Percentiles rank a stretch among this genome's conserved stretches.
These are phyloP conservation scores for Geotrypetes seraphini DNA, from an alignment of 2,797 vertebrate genomes.

Conservation along the genomic window DNA sequence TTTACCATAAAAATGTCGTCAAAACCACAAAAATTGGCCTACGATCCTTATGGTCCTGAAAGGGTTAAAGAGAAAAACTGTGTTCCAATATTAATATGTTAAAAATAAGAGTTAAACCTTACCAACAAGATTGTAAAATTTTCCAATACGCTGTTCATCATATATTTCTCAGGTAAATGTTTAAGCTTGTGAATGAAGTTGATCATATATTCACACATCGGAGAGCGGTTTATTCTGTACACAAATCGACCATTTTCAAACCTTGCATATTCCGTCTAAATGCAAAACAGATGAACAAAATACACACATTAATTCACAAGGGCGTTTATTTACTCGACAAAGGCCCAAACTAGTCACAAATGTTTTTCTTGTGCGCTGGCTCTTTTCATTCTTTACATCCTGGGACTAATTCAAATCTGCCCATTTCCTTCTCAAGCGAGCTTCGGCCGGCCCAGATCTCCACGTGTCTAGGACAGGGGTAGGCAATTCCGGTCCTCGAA, in stretches of 20 bases:
- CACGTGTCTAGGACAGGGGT: no score
- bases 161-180: slow-evolving; percentile 97
- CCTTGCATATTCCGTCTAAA: slow-evolving; percentile 90
- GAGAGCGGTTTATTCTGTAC: slow-evolving; percentile 94
- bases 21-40: no score
- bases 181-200: slow-evolving; percentile 99
- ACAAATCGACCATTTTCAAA: slow-evolving; percentile 96
- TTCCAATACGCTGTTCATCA: slow-evolving; percentile 99
- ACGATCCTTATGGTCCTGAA: no score
- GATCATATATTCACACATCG: slow-evolving; percentile 99
- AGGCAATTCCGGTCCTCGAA: no score
- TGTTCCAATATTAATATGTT: neutral
- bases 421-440: no score
- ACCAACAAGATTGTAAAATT: slow-evolving; percentile 99
- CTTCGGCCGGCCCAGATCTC: no score
- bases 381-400: no score
- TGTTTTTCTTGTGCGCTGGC: neutral
- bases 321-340: neutral
- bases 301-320: neutral
- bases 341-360: neutral
- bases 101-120: slow-evolving; percentile 20
- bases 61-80: rapidly evolving
- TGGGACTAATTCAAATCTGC: no score
- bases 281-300: neutral
- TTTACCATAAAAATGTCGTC: no score